Percentiles rank a stretch among this genome's conserved stretches.
Evolutionary conservation across 2,888 invertebrate genomes (phyloP).

Genomic region (Eumerus sabulonum): DNA sequence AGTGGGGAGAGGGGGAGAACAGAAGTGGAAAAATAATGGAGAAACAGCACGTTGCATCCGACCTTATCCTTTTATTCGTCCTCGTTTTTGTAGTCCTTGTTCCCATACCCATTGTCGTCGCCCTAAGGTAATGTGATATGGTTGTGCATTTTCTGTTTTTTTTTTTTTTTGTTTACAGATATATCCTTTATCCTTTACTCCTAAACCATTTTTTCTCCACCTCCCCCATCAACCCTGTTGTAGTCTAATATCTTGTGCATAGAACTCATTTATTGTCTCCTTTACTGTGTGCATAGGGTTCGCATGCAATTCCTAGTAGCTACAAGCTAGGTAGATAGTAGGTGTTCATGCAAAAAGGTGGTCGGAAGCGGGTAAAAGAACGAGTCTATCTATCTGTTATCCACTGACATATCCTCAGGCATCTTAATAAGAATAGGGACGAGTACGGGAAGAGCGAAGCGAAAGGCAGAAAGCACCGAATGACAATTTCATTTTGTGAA

Average conservation of each 20-base stretch:
- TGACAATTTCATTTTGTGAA: constrained; percentile 60
- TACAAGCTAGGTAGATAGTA: background rate
- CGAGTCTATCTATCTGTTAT: constrained; percentile 40
- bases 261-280: constrained; percentile 65
- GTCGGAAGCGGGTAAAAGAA: background rate
- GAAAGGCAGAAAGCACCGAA: constrained; percentile 25
- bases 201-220: too few species aligned
- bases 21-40: constrained; percentile 21
- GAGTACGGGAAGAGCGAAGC: too few species aligned
- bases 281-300: constrained; percentile 57
- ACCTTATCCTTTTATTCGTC: constrained; percentile 53
- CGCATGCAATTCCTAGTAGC: constrained; percentile 8
- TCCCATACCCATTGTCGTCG: background rate
- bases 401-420: constrained; percentile 62
- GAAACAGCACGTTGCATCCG: constrained; percentile 40
- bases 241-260: constrained; percentile 51
- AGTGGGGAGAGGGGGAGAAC: constrained; percentile 20
- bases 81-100: too few species aligned
- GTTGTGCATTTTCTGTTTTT: constrained; percentile 48
- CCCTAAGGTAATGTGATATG: constrained; percentile 65
- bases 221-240: constrained; percentile 9
- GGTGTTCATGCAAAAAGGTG: constrained; percentile 48
- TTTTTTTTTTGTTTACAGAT: too few species aligned
- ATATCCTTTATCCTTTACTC: too few species aligned
- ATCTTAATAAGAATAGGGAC: constrained; percentile 58